Evolutionary conservation across 1,140 invertebrate genomes (phyloP).

Genomic region (Spodoptera litura): DNA sequence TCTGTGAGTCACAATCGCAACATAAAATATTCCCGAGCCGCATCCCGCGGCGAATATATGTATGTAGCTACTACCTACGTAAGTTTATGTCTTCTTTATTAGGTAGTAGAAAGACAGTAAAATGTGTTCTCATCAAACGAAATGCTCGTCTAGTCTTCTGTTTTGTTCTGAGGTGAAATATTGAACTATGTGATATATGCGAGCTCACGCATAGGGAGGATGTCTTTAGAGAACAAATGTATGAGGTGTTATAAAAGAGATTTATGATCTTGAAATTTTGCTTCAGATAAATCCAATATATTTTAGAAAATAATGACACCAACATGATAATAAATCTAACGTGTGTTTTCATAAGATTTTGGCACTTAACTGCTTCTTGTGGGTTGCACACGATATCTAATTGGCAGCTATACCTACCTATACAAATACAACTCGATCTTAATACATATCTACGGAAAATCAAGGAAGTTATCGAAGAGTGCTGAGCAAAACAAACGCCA

Average conservation of each 20-base stretch:
- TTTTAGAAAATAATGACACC: too few species aligned
- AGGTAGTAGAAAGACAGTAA: slow-evolving; percentile 69
- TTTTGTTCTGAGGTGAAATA: slow-evolving; percentile 43
- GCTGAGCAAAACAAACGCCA: not conserved
- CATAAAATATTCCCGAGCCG: slow-evolving; percentile 59
- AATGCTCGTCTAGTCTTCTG: slow-evolving; percentile 51
- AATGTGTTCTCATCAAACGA: slow-evolving; percentile 69
- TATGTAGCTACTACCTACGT: slow-evolving; percentile 27
- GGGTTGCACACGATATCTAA: not conserved
- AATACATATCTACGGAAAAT: not conserved
- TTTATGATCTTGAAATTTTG: not conserved
- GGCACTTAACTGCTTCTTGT: too few species aligned
- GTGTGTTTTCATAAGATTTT: too few species aligned
- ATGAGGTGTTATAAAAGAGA: not conserved
- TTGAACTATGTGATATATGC: slow-evolving; percentile 15
- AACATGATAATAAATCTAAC: too few species aligned
- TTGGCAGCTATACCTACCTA: not conserved
- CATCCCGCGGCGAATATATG: not conserved
- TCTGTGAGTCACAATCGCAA: slow-evolving; percentile 46
- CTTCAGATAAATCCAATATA: not conserved
- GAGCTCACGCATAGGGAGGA: not conserved
- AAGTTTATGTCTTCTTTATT: slow-evolving; percentile 73
- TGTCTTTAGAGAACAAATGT: not conserved
- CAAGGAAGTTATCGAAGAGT: not conserved
- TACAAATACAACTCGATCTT: not conserved